phyloP scores from a whole-genome alignment of 2,113 vertebrate genomes.

The Epinephelus fuscoguttatus region DNA sequence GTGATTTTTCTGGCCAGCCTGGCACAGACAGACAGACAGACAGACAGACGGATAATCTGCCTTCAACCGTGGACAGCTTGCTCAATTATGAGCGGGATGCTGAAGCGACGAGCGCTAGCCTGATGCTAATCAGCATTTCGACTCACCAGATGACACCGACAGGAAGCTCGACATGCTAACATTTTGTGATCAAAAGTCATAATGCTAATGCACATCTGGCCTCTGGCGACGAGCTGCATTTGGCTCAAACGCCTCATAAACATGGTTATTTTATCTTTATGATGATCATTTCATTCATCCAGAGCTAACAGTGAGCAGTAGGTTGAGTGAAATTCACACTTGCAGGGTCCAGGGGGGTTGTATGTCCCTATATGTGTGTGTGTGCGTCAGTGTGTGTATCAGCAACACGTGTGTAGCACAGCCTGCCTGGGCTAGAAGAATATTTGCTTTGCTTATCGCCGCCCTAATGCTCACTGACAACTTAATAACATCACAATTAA shows the following conservation, averaged over 20 bases:
- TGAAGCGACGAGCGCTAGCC: slow-evolving; percentile 57
- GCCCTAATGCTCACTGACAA: slow-evolving; percentile 97
- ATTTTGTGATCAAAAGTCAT: slow-evolving; percentile 46
- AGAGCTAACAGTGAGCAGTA: slow-evolving; percentile 4
- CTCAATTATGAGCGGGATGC: slow-evolving; percentile 69
- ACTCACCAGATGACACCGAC: slow-evolving; percentile 74
- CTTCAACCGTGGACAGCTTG: slow-evolving; percentile 73
- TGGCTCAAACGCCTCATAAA: slow-evolving; percentile 20
- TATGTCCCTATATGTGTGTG: not conserved
- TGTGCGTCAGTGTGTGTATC: slow-evolving; percentile 14
- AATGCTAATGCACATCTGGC: slow-evolving; percentile 73
- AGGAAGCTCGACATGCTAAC: slow-evolving; percentile 51
- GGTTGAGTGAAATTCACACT: slow-evolving; percentile 26
- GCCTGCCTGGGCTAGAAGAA: slow-evolving; percentile 62
- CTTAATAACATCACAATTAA: slow-evolving; percentile 99
- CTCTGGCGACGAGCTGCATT: not conserved
- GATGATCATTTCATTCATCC: slow-evolving; percentile 36
- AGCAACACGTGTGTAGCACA: slow-evolving; percentile 43
- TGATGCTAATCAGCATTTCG: slow-evolving; percentile 76
- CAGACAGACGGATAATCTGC: slow-evolving; percentile 67
- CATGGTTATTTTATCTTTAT: slow-evolving; percentile 2
- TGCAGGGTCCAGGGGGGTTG: not conserved
- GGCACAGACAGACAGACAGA: slow-evolving; percentile 11
- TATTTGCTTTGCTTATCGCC: slow-evolving; percentile 87
- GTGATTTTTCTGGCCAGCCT: slow-evolving; percentile 16